A percentile compares a stretch with the other conserved stretches of the same genome.
These are phyloP conservation scores for Peromyscus melanophrys DNA, from an alignment of 2,797 vertebrate species.

Conservation along the genomic window DNA sequence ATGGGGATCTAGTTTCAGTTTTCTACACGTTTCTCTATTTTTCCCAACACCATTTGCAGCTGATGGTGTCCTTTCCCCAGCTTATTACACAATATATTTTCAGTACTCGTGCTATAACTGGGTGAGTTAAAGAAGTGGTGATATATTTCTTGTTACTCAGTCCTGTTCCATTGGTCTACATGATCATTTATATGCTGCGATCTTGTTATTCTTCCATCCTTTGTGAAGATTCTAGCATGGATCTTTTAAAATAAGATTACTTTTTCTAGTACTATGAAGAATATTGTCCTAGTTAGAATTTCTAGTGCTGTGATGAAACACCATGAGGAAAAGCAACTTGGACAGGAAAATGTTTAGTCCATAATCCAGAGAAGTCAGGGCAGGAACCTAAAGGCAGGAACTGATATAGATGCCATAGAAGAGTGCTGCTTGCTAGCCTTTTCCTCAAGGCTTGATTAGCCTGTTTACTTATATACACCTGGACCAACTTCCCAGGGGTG, in stretches of 20 bases:
- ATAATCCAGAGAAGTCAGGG: not conserved
- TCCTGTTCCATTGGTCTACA: not conserved
- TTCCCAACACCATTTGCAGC: not conserved
- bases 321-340: not conserved
- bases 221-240: not conserved
- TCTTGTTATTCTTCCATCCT: too few species aligned
- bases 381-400: not conserved
- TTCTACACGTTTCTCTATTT: not conserved
- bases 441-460: not conserved
- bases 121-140: not conserved
- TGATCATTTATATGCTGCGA: not conserved
- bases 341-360: not conserved
- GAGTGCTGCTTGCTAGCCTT: not conserved
- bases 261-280: not conserved
- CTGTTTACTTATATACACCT: not conserved
- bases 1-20: not conserved
- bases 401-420: not conserved
- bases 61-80: not conserved
- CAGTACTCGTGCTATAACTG: not conserved
- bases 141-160: not conserved
- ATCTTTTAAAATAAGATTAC: not conserved
- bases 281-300: not conserved
- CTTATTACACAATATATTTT: not conserved
- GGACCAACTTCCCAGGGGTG: not conserved
- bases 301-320: not conserved